Evolutionary conservation across 2,797 vertebrate species (phyloP).

Genomic region (Gymnodraco acuticeps): DNA sequence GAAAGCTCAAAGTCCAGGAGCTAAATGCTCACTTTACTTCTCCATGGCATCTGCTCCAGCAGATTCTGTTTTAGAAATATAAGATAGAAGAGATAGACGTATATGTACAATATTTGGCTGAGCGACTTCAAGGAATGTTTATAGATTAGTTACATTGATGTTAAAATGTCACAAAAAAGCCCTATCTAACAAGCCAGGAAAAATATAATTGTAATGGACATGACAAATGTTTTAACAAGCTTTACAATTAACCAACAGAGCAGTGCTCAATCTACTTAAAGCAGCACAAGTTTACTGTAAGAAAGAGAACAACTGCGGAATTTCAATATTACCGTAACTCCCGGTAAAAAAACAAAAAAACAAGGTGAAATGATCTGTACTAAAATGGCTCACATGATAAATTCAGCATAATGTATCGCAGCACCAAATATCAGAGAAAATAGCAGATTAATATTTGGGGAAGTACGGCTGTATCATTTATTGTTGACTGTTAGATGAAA

Average conservation of each 20-base stretch:
- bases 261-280: slow-evolving; percentile 1
- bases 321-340: not conserved
- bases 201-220: not conserved
- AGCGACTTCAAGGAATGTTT: slow-evolving; percentile 29
- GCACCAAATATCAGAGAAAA: not conserved
- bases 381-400: slow-evolving; percentile 10
- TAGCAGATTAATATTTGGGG: not conserved
- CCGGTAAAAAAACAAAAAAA: not conserved
- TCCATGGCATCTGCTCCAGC: not conserved
- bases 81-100: not conserved
- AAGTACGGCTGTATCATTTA: not conserved
- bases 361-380: slow-evolving; percentile 2
- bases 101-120: slow-evolving; percentile 4
- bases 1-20: slow-evolving; percentile 15
- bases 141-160: slow-evolving; percentile 31
- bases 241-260: slow-evolving; percentile 21
- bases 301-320: not conserved
- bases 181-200: not conserved
- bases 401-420: not conserved
- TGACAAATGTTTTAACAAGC: slow-evolving; percentile 11
- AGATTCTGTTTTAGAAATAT: slow-evolving; percentile 4
- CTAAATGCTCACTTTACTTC: not conserved
- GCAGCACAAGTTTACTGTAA: slow-evolving; percentile 16
- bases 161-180: slow-evolving; percentile 22
- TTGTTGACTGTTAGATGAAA: not conserved